Base-by-base conservation (phyloP, 2,797 vertebrate genomes). In the Melanotaenia boesemani region DNA sequence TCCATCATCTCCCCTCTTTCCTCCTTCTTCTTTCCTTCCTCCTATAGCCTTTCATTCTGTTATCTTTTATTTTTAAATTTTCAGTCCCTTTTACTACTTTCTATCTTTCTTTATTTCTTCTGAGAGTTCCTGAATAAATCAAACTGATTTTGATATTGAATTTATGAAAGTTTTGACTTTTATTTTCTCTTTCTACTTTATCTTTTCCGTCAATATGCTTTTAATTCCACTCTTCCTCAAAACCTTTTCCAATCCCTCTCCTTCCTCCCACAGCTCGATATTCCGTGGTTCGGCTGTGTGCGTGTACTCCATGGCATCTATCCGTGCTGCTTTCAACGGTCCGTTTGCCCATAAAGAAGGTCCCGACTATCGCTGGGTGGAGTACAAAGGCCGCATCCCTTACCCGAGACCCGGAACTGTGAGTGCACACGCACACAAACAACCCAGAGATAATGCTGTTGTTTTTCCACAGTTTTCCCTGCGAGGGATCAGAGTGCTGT, bases 371-470 rank as follows among this genome's bases (percentile, higher is more conserved):
- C 95, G 94, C 90, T 97, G 96, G 96, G 93, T 94, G 1, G 95
- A 96, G 85, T 96, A 94, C 91, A 96, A 94, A 58, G 96, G 95
- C 0, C 94, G 92, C 0, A 92, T 96, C 37, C 96, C 96, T 1
- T 97, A 97, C 52, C 96, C 96, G 0, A 93, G 96, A 6, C 96
- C 96, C 0, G 96, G 96, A 72, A 96, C 95, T 32, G 96, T 97
- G 70, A 90, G 95, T 91, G 16, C 13, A 39, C 6, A 22, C 3
- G 15, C 63, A 26, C 7, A 30, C 24, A 11, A 52, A 1, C 26
- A 59, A 39, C 55, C 30, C n/a, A 20, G 20, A 58, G 54, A 67
- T 44, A 44, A 36, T 16, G 2, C 26, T 30, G 36, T 48, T 46
- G 55, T 22, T 46, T 30, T 52, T 52, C 22, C 44, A 44, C 18